Evolutionary conservation across 2,797 vertebrate species (phyloP), one percentile per base, ranked within the genome.

Genomic region (Columba guinea): DNA sequence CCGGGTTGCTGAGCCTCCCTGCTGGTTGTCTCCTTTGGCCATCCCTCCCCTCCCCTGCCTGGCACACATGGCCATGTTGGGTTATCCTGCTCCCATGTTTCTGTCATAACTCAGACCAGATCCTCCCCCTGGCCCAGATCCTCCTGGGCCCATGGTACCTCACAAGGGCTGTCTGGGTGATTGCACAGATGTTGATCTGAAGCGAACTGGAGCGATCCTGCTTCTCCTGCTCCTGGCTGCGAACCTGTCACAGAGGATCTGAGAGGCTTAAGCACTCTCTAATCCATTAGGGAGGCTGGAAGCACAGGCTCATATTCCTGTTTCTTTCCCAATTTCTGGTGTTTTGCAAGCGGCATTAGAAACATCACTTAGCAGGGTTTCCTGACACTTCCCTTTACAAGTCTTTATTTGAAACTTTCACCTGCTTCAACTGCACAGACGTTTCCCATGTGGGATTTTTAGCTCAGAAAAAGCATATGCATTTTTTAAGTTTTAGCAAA

Each of bases 141-240:
- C 19, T 84, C 30, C 49, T 26, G n/a, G 48, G n/a, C 17, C 30
- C 11, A 0, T 1, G 12, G 41, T 30, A 21, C 55, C 49, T 55
- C 1, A 0, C 11, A 27, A 48, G 16, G 37, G 27, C 70, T 73
- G 44, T 53, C 39, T 49, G 34, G 28, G 48, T 0, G 1, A 19
- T 10, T 6, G 48, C 60, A 52, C 13, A n/a, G 32, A 7, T 51
- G 26, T 14, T 22, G 16, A 39, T 15, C 37, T 58, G 65, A 34
- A 77, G 30, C 17, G 74, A 65, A 56, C 4, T 26, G 56, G 20
- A 0, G 0, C 3, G 14, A 41, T 62, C 14, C 8, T 0, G 0
- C 27, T 52, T 46, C 60, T 73, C 21, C n/a, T 1, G 1, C 64
- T 59, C 55, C 55, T 37, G 24, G 21, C 44, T 67, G 41, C 34